Percentiles rank a stretch among this genome's conserved stretches.
These are phyloP conservation scores for Nomada flava DNA, from an alignment of 2,888 invertebrate genomes.

Conservation along the genomic window DNA sequence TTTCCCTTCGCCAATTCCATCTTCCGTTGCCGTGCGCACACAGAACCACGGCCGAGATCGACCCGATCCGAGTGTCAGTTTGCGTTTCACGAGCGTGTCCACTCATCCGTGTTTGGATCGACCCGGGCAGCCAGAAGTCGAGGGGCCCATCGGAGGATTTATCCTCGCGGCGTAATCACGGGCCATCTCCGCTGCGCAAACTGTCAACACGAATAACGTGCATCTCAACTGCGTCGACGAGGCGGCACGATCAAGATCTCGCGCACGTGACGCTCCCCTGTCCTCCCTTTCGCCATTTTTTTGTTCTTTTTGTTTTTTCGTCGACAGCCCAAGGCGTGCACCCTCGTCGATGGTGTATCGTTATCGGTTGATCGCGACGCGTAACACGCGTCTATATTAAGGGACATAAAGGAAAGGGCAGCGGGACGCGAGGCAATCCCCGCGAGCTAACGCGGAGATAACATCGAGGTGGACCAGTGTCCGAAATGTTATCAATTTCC, in stretches of 20 bases:
- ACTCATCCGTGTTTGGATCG: constrained; percentile 54
- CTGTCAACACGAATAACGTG: constrained; percentile 72
- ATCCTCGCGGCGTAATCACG: constrained; percentile 70
- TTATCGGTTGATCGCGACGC: constrained; percentile 68
- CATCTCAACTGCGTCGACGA: constrained; percentile 54
- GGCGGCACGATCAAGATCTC: constrained; percentile 74
- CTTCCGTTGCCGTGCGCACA: not conserved
- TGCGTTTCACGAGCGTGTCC: constrained; percentile 56
- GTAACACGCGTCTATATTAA: constrained; percentile 71
- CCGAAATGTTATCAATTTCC: constrained; percentile 58
- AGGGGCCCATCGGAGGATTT: constrained; percentile 65
- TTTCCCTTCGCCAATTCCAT: not conserved
- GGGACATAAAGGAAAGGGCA: constrained; percentile 64
- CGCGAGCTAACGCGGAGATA: constrained; percentile 61
- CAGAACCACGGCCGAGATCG: constrained; percentile 31
- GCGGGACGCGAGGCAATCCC: constrained; percentile 69
- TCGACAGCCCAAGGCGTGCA: constrained; percentile 39
- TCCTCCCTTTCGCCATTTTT: not conserved
- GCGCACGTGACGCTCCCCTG: constrained; percentile 62
- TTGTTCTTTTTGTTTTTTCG: not conserved
- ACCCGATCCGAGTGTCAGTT: constrained; percentile 40
- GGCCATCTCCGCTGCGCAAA: constrained; percentile 69
- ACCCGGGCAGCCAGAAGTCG: constrained; percentile 57
- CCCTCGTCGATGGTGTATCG: constrained; percentile 63
- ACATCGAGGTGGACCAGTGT: constrained; percentile 62